Evolutionary conservation across 1,140 invertebrate species (phyloP).

Genomic region (Charaxes varanes): DNA sequence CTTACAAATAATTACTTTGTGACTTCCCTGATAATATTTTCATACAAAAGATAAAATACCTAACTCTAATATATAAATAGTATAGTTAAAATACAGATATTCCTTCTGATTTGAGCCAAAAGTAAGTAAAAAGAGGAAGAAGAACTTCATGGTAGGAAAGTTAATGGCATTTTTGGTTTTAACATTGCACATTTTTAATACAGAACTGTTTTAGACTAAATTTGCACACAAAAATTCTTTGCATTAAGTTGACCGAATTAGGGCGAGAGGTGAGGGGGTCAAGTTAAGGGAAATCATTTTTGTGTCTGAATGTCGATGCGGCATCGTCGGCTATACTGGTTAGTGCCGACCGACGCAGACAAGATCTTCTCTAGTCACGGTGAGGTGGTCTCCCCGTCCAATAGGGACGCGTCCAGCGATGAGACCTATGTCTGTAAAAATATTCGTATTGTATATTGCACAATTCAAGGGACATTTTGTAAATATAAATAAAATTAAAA

Average conservation of each 20-base stretch:
- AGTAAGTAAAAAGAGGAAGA: slow-evolving; percentile 48
- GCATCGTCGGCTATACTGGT: slow-evolving; percentile 22
- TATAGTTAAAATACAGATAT: slow-evolving; percentile 58
- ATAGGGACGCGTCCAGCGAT: slow-evolving; percentile 25
- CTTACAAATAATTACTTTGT: slow-evolving; percentile 71
- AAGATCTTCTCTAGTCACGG: slow-evolving; percentile 18
- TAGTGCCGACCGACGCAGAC: slow-evolving; percentile 9
- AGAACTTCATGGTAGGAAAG: slow-evolving; percentile 52
- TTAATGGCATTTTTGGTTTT: slow-evolving; percentile 72
- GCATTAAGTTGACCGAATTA: slow-evolving; percentile 48
- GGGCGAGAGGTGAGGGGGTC: slow-evolving; percentile 44
- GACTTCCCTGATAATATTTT: slow-evolving; percentile 68
- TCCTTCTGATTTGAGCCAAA: slow-evolving; percentile 71
- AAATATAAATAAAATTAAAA: too few relatives aligned
- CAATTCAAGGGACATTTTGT: slow-evolving; percentile 2
- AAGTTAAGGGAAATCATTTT: slow-evolving; percentile 58
- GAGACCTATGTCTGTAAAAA: slow-evolving; percentile 38
- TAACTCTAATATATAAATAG: slow-evolving; percentile 72
- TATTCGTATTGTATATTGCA: too few relatives aligned
- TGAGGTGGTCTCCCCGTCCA: slow-evolving; percentile 13
- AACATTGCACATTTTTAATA: slow-evolving; percentile 70
- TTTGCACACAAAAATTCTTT: slow-evolving; percentile 54
- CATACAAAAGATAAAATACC: slow-evolving; percentile 71
- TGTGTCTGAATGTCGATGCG: slow-evolving; percentile 34
- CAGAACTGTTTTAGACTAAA: slow-evolving; percentile 49